Conservation (phyloP, 2,113 vertebrate species). For the Glaucomys volans region DNA sequence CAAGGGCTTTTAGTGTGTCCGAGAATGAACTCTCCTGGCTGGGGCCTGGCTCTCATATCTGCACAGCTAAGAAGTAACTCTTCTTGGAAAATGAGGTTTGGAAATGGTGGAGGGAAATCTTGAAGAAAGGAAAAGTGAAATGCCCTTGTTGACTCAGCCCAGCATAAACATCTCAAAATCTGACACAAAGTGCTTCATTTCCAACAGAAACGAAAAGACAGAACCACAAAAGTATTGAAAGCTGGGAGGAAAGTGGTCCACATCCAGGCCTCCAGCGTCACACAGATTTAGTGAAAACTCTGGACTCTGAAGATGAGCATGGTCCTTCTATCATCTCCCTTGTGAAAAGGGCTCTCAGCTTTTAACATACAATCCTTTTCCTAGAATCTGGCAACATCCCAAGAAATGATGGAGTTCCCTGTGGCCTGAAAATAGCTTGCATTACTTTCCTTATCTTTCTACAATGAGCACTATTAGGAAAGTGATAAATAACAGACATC, state of each 20-base stretch:
- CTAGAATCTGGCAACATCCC: neutral
- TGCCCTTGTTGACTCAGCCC: neutral
- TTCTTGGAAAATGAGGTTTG: constrained; percentile 25
- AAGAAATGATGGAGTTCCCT: neutral
- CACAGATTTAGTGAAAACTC: neutral
- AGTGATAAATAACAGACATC: constrained; percentile 16
- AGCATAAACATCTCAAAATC: neutral
- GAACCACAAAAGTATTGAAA: constrained; percentile 3
- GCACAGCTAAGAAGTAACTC: neutral
- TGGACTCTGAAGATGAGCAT: neutral
- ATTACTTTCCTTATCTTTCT: constrained; percentile 34
- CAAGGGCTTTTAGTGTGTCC: neutral
- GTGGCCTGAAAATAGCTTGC: constrained; percentile 30
- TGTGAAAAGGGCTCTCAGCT: neutral
- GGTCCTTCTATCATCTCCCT: neutral
- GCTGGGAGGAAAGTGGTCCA: neutral
- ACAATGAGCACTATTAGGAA: constrained; percentile 47
- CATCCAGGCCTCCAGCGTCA: neutral
- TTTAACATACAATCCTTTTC: neutral
- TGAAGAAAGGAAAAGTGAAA: constrained; percentile 5
- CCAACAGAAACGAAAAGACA: neutral
- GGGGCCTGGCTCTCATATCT: neutral
- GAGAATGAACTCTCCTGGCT: neutral
- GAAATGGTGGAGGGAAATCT: constrained; percentile 19
- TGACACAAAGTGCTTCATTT: neutral